Conservation (phyloP, 2,797 vertebrate species). For the Karalla daura region DNA sequence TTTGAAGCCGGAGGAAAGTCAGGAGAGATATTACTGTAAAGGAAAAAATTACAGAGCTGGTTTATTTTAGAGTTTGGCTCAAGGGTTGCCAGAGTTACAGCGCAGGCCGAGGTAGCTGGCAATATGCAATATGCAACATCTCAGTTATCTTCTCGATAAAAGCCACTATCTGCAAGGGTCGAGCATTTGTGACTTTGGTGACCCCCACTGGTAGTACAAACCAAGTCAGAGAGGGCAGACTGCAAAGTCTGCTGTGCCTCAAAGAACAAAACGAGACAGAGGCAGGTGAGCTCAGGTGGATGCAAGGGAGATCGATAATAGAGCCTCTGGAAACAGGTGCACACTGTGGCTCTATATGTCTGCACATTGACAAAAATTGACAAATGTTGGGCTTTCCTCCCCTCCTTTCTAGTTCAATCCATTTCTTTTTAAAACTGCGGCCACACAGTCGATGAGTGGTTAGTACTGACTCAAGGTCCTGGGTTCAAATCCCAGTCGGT, state of each 20-base stretch:
- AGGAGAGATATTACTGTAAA: slow-evolving; percentile 12
- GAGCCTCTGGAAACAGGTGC: not conserved
- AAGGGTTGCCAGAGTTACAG: not conserved
- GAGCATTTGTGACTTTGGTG: not conserved
- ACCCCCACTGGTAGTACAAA: not conserved
- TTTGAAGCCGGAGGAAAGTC: slow-evolving; percentile 43
- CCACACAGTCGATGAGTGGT: too few relatives aligned
- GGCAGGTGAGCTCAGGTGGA: not conserved
- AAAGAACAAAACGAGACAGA: not conserved
- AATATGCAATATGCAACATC: not conserved
- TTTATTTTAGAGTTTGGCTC: slow-evolving; percentile 10
- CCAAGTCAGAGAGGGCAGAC: not conserved
- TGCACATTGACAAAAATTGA: too few relatives aligned
- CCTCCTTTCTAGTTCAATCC: too few relatives aligned
- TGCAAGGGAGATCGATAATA: not conserved
- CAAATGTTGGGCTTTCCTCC: too few relatives aligned
- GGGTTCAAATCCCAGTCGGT: too few relatives aligned
- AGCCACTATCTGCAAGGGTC: not conserved
- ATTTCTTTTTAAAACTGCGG: too few relatives aligned
- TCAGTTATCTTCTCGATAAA: not conserved
- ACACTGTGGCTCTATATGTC: not conserved
- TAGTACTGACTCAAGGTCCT: too few relatives aligned
- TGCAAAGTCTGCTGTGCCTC: not conserved
- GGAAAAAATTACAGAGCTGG: not conserved
- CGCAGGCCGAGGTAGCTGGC: not conserved